A percentile compares a stretch with the other conserved stretches of the same genome.
phyloP scores from a whole-genome alignment of 2,888 invertebrate genomes.

The Lagria hirta region DNA sequence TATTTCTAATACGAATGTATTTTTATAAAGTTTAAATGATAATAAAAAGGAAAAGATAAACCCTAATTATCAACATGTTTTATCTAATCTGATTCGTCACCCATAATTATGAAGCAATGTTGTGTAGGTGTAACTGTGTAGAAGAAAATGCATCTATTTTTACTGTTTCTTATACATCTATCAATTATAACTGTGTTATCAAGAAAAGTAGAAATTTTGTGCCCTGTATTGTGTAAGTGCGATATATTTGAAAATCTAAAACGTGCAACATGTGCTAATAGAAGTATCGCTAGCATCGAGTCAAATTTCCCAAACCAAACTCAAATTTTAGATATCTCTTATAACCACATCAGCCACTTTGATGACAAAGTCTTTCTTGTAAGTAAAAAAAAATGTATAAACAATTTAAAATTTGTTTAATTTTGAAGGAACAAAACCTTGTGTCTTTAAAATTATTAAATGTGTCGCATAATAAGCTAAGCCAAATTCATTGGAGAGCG shows the following conservation, averaged over 20 bases:
- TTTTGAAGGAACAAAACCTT: slow-evolving; percentile 57
- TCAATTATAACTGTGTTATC: too few species aligned
- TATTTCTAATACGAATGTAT: too few species aligned
- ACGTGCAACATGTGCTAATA: slow-evolving; percentile 59
- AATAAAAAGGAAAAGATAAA: too few species aligned
- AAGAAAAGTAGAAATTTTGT: slow-evolving; percentile 41
- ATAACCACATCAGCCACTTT: slow-evolving; percentile 63
- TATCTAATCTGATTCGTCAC: too few species aligned
- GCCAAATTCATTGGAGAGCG: slow-evolving; percentile 64
- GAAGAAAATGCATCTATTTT: slow-evolving; percentile 14
- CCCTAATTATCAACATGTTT: too few species aligned
- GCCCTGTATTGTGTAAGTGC: slow-evolving; percentile 61
- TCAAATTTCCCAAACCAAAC: slow-evolving; percentile 62
- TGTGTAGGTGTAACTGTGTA: slow-evolving; percentile 4
- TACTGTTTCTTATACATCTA: slow-evolving; percentile 2
- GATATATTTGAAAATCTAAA: slow-evolving; percentile 57
- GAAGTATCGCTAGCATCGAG: slow-evolving; percentile 61
- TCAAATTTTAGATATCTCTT: slow-evolving; percentile 63
- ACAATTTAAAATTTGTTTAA: slow-evolving; percentile 13
- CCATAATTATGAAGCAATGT: too few species aligned
- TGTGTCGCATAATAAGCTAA: slow-evolving; percentile 63
- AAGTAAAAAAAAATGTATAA: slow-evolving; percentile 33
- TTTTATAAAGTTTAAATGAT: too few species aligned
- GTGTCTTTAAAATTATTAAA: slow-evolving; percentile 57
- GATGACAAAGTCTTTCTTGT: slow-evolving; percentile 65